Percentiles rank a stretch among this genome's conserved stretches.
Conservation (phyloP, 2,888 invertebrate species). For the Corbicula japonica region DNA sequence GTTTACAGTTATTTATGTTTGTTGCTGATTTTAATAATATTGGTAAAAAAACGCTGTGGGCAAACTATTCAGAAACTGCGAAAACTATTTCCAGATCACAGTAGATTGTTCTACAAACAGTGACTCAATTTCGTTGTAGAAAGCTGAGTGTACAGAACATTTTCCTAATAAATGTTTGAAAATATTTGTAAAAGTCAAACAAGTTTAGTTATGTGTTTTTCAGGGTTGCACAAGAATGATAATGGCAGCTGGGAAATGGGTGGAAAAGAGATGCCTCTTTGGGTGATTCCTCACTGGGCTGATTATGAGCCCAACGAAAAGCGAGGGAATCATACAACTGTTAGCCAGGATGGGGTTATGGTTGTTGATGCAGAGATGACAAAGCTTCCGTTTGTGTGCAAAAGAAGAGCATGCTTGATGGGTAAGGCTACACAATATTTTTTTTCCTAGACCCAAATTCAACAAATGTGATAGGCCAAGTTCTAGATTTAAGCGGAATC, state of each 20-base stretch:
- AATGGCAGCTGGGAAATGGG: neutral
- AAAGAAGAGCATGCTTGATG: conserved; percentile 18
- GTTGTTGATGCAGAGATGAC: neutral
- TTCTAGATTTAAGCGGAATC: neutral
- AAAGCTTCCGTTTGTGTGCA: conserved; percentile 20
- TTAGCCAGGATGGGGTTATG: neutral
- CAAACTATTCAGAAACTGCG: too few species aligned
- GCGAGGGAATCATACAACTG: neutral
- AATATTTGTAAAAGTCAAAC: too few species aligned
- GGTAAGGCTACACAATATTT: neutral
- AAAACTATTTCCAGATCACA: too few species aligned
- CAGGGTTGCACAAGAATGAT: too few species aligned
- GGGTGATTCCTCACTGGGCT: conserved; percentile 2
- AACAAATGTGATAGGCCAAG: neutral
- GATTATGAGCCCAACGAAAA: conserved; percentile 6
- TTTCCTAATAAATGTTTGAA: too few species aligned
- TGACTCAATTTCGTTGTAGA: too few species aligned
- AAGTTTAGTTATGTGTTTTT: too few species aligned
- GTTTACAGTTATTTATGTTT: too few species aligned
- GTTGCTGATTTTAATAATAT: too few species aligned
- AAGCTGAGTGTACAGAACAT: too few species aligned
- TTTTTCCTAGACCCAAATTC: neutral
- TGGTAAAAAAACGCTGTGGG: too few species aligned
- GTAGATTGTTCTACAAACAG: too few species aligned
- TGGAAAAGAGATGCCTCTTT: neutral